Percentiles rank a stretch among this genome's conserved stretches.
These are phyloP conservation scores for Drosophila affinis DNA, from an alignment of 2,888 invertebrate species.

Conservation along the genomic window DNA sequence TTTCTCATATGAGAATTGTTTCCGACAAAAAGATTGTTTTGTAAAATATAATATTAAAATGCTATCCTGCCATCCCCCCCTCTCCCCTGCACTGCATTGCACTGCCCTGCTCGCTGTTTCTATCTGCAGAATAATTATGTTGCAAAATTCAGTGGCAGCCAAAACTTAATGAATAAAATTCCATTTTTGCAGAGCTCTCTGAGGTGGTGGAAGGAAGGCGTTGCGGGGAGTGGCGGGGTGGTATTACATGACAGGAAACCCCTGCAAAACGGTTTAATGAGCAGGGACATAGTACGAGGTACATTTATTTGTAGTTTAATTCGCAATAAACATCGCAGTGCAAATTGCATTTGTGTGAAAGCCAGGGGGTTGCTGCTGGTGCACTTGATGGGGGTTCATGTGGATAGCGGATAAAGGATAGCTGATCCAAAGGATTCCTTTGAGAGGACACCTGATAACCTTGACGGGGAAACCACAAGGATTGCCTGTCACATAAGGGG, in stretches of 20 bases:
- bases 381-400: constrained; percentile 6
- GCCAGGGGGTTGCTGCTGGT: constrained; percentile 8
- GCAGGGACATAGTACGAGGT: constrained; percentile 10
- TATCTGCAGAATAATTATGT: constrained; percentile 27
- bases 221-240: not conserved
- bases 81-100: not conserved
- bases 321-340: constrained; percentile 23
- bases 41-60: constrained; percentile 76
- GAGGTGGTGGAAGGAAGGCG: not conserved
- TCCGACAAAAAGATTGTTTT: constrained; percentile 27
- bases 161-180: constrained; percentile 50
- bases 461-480: not conserved
- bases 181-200: constrained; percentile 5
- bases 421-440: not conserved
- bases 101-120: constrained; percentile 18
- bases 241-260: constrained; percentile 31
- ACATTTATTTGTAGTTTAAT: constrained; percentile 14
- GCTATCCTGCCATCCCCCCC: constrained; percentile 8
- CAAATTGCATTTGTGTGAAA: constrained; percentile 33
- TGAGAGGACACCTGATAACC: constrained; percentile 14
- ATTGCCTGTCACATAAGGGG: not conserved
- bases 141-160: constrained; percentile 20
- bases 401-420: not conserved
- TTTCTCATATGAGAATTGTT: constrained; percentile 69
- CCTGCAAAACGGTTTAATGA: constrained; percentile 9